These are phyloP conservation scores for Frankliniella fusca DNA, from an alignment of 2,888 invertebrate genomes.

Conservation along the genomic window DNA sequence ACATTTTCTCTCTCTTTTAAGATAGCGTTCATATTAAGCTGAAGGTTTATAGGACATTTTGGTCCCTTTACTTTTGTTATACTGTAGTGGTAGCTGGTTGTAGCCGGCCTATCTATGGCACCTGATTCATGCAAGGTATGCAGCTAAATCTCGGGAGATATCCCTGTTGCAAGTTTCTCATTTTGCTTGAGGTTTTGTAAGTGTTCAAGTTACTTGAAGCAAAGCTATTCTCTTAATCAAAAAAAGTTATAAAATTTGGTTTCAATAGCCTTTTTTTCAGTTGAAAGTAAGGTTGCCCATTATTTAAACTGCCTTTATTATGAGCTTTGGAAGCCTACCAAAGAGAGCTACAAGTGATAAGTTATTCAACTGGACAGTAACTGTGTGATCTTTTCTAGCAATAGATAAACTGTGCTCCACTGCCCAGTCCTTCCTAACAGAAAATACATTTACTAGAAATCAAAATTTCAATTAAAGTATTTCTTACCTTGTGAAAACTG, in stretches of 20 bases:
- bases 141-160: not conserved
- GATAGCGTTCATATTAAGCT: not conserved
- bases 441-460: conserved; percentile 13
- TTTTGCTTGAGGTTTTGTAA: not conserved
- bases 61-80: conserved; percentile 23
- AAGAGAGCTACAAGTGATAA: no score
- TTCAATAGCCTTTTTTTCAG: not conserved
- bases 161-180: not conserved
- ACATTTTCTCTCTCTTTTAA: conserved; percentile 25
- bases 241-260: not conserved
- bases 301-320: not conserved
- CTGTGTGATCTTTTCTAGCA: not conserved
- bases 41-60: conserved; percentile 13
- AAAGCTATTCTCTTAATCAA: not conserved
- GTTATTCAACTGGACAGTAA: not conserved
- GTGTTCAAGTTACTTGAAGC: not conserved
- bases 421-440: not conserved
- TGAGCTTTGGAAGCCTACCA: not conserved
- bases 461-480: conserved; percentile 23
- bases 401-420: conserved; percentile 4
- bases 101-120: conserved; percentile 25
- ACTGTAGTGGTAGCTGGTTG: conserved; percentile 16
- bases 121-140: not conserved
- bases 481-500: conserved; percentile 2
- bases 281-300: not conserved